phyloP scores from a whole-genome alignment of 1,140 invertebrate species.

The Listronotus bonariensis region DNA sequence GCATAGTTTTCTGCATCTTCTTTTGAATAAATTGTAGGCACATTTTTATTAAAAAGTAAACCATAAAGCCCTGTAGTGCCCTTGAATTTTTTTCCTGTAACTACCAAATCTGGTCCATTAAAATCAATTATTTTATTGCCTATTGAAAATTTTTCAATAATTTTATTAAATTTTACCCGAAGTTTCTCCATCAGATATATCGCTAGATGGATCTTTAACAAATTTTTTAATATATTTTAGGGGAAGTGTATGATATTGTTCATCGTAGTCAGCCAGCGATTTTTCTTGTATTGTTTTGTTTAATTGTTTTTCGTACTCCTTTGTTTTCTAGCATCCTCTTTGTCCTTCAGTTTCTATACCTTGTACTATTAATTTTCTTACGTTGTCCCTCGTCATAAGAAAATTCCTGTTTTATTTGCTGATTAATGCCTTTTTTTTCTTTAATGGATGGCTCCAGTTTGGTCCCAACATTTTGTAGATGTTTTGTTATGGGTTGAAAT shows the following conservation, averaged over 20 bases:
- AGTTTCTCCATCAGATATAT: background rate
- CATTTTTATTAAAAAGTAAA: conserved; percentile 5
- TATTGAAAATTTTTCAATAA: background rate
- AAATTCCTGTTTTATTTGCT: too few species aligned
- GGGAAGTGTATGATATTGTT: background rate
- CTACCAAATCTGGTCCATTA: conserved; percentile 1
- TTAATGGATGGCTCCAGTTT: background rate
- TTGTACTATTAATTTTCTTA: background rate
- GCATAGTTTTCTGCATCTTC: conserved; percentile 3
- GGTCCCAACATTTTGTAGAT: conserved; percentile 1
- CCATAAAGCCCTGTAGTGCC: background rate
- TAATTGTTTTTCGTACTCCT: conserved; percentile 7
- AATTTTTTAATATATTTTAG: conserved; percentile 6
- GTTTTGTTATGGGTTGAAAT: conserved; percentile 4
- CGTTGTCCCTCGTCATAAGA: background rate
- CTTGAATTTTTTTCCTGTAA: conserved; percentile 1
- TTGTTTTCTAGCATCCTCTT: conserved; percentile 1
- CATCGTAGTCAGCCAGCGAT: background rate
- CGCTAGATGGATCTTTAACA: too few species aligned
- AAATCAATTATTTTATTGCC: conserved; percentile 3
- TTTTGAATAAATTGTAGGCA: background rate
- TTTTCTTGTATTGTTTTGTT: conserved; percentile 8
- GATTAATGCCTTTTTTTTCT: too few species aligned
- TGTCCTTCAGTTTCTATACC: background rate
- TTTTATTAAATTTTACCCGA: conserved; percentile 1